Evolutionary conservation across 1,140 invertebrate genomes (phyloP).

Genomic region (Melipona quadrifasciata): DNA sequence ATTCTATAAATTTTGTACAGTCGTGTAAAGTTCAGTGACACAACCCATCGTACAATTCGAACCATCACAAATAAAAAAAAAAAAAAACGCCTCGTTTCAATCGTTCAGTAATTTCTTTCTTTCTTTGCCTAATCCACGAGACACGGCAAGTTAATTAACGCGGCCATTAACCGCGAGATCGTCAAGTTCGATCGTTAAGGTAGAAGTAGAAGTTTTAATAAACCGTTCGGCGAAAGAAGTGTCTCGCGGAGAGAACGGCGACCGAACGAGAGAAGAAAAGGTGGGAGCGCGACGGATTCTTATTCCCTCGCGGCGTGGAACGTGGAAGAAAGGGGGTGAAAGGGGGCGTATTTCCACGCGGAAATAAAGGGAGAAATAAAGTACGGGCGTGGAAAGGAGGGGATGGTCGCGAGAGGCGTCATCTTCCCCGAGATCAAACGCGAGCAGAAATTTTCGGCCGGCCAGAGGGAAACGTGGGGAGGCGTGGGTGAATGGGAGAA

Average conservation of each 20-base stretch:
- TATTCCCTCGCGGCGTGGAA: not conserved
- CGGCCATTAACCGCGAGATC: constrained; percentile 42
- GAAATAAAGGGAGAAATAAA: constrained; percentile 19
- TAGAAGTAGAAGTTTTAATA: constrained; percentile 60
- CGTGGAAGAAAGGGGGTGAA: too few species aligned
- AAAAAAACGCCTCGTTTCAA: constrained; percentile 5
- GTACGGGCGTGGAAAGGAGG: not conserved
- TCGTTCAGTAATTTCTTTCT: constrained; percentile 8
- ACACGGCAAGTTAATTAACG: constrained; percentile 59
- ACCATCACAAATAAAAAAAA: not conserved
- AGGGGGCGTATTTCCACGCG: not conserved
- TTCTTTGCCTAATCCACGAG: not conserved
- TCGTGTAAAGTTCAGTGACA: too few species aligned
- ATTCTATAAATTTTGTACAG: too few species aligned
- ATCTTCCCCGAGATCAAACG: constrained; percentile 31
- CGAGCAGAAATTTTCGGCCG: constrained; percentile 4
- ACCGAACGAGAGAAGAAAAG: not conserved
- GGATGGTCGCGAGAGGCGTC: not conserved
- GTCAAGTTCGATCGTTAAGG: constrained; percentile 60
- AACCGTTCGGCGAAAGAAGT: constrained; percentile 21
- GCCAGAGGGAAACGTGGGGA: not conserved
- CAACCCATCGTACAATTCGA: too few species aligned
- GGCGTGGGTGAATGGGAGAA: too few species aligned
- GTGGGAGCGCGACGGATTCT: not conserved
- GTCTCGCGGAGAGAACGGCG: not conserved